Conservation (phyloP, 2,797 vertebrate genomes). For the Picus viridis region DNA sequence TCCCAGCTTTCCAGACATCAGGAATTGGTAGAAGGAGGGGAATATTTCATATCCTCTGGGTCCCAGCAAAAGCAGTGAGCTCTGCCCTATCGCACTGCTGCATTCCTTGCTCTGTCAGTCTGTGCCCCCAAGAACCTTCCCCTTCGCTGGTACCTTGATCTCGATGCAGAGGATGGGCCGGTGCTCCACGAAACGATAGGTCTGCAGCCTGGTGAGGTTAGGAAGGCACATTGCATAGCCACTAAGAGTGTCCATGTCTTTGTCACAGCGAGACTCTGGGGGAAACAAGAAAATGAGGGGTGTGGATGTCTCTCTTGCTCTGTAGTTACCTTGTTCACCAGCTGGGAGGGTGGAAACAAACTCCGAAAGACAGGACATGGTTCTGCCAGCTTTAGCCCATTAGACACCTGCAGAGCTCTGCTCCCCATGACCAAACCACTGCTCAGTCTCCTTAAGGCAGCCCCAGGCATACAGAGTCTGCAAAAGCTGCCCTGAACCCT, state of each 20-base stretch:
- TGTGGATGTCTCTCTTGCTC: background rate
- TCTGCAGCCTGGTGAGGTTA: constrained; percentile 89
- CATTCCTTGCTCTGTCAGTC: background rate
- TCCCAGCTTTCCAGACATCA: background rate
- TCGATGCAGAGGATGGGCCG: constrained; percentile 93
- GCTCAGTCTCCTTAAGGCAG: background rate
- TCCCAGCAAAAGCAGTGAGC: background rate
- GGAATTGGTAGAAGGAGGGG: background rate
- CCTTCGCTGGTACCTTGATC: constrained; percentile 85
- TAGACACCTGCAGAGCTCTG: background rate
- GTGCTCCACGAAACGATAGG: constrained; percentile 84
- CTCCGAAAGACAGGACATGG: background rate
- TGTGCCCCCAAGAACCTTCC: accelerated
- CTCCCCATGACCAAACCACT: background rate
- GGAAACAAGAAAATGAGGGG: background rate
- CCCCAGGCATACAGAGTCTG: background rate
- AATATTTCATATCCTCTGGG: background rate
- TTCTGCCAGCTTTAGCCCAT: background rate
- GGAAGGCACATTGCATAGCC: constrained; percentile 96
- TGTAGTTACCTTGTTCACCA: background rate
- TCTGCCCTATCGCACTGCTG: background rate
- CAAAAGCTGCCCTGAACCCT: background rate
- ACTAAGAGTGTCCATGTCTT: constrained; percentile 95
- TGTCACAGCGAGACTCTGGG: constrained; percentile 93
- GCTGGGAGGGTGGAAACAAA: background rate